These are phyloP conservation scores for Trachelus stipa DNA, from an alignment of 2,888 invertebrate genomes.

Conservation along the genomic window DNA sequence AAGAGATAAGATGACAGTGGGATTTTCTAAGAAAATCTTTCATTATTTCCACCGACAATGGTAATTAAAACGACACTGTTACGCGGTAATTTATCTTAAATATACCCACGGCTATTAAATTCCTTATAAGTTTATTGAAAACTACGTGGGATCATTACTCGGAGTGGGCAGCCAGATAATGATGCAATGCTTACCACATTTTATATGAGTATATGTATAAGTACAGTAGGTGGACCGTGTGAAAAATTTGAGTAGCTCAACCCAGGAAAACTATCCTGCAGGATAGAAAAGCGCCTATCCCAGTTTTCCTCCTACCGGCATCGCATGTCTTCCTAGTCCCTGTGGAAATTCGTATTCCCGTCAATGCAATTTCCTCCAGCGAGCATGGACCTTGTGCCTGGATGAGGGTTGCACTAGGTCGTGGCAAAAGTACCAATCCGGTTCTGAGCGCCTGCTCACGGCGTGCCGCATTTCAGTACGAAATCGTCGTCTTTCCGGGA, in stretches of 20 bases:
- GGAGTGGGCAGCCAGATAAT: not conserved
- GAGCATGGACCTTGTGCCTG: not conserved
- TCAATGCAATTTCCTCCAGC: slow-evolving; percentile 31
- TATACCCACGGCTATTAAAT: not conserved
- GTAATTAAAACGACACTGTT: not conserved
- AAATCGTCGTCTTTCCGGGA: slow-evolving; percentile 41
- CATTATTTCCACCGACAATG: not conserved
- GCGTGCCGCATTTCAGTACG: slow-evolving; percentile 33
- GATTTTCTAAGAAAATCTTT: not conserved
- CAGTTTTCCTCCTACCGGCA: slow-evolving; percentile 16
- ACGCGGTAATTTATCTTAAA: not conserved
- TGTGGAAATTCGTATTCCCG: slow-evolving; percentile 54
- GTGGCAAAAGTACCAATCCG: slow-evolving; percentile 34
- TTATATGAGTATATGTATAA: not conserved
- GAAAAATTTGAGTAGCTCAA: not conserved
- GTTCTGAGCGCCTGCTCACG: slow-evolving; percentile 43
- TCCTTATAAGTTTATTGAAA: not conserved
- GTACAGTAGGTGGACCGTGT: not conserved
- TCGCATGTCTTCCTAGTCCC: slow-evolving; percentile 50
- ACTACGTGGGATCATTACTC: not conserved
- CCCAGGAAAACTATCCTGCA: not conserved
- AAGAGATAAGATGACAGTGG: not conserved
- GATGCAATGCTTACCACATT: not conserved
- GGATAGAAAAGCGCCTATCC: not conserved
- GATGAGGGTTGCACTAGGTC: slow-evolving; percentile 22